Percentiles rank a stretch among this genome's conserved stretches.
These are phyloP conservation scores for Aphelocoma coerulescens DNA, from an alignment of 2,113 vertebrate genomes.

Conservation along the genomic window DNA sequence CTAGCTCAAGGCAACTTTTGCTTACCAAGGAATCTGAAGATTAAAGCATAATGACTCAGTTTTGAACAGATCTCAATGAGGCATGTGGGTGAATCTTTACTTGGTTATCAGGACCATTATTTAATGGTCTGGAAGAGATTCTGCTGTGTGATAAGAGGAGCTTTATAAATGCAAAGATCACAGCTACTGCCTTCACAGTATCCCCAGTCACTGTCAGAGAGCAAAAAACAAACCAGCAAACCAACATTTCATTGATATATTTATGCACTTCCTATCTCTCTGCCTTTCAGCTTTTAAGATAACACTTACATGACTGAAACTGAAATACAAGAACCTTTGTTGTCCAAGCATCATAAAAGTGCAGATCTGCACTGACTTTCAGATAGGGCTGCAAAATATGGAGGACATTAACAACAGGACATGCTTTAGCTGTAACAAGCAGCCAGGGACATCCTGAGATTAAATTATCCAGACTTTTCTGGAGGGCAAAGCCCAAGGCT, in stretches of 20 bases:
- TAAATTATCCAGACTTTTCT: not conserved
- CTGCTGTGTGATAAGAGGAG: not conserved
- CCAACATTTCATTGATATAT: not conserved
- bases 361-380: not conserved
- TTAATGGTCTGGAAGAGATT: not conserved
- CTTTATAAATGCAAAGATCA: not conserved
- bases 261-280: not conserved
- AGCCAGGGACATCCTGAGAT: not conserved
- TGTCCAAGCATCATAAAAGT: not conserved
- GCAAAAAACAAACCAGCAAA: not conserved
- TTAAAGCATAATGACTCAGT: not conserved
- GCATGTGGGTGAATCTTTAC: not conserved
- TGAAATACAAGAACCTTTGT: not conserved
- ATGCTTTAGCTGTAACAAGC: not conserved
- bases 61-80: not conserved
- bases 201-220: not conserved
- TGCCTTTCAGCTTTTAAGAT: not conserved
- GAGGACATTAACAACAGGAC: not conserved
- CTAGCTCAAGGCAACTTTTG: not conserved
- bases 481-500: not conserved
- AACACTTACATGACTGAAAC: not conserved
- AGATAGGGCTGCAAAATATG: not conserved
- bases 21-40: not conserved
- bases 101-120: not conserved
- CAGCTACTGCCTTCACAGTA: not conserved